phyloP scores from a whole-genome alignment of 2,888 invertebrate genomes.

The Macaria notata region DNA sequence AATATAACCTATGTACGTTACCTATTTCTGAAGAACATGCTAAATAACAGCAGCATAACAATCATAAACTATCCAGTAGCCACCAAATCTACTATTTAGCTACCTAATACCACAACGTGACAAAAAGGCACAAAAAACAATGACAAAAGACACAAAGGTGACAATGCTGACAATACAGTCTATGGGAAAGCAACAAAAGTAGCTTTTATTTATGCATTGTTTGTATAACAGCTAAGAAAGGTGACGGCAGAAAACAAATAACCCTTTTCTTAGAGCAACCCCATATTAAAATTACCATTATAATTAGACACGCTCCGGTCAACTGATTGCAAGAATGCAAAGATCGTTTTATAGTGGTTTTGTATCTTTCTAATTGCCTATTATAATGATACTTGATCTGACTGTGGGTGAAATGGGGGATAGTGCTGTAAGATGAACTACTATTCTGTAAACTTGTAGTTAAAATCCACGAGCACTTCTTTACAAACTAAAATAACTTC shows the following conservation, averaged over 20 bases:
- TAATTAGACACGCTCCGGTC: constrained; percentile 32
- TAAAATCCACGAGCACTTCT: too few relatives aligned
- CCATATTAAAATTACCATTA: constrained; percentile 50
- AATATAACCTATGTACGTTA: too few relatives aligned
- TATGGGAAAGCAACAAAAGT: constrained; percentile 72
- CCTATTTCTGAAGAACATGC: too few relatives aligned
- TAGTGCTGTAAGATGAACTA: background rate
- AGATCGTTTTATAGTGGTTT: constrained; percentile 32
- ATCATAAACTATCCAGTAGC: constrained; percentile 22
- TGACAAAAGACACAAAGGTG: constrained; percentile 68
- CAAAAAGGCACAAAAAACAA: constrained; percentile 49
- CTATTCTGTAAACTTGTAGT: too few relatives aligned
- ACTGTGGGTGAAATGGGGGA: constrained; percentile 36
- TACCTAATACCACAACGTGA: constrained; percentile 50
- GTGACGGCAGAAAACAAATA: constrained; percentile 78
- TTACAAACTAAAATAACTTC: too few relatives aligned
- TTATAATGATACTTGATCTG: constrained; percentile 78
- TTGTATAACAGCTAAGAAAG: constrained; percentile 72
- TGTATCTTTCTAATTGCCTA: constrained; percentile 68
- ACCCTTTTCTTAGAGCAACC: constrained; percentile 61
- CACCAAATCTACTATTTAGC: constrained; percentile 56
- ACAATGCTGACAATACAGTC: constrained; percentile 67
- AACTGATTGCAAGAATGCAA: background rate
- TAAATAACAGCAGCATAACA: too few relatives aligned
- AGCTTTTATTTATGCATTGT: constrained; percentile 72